Conservation (phyloP, 2,797 vertebrate species). For the Diplodus puntazzo region DNA sequence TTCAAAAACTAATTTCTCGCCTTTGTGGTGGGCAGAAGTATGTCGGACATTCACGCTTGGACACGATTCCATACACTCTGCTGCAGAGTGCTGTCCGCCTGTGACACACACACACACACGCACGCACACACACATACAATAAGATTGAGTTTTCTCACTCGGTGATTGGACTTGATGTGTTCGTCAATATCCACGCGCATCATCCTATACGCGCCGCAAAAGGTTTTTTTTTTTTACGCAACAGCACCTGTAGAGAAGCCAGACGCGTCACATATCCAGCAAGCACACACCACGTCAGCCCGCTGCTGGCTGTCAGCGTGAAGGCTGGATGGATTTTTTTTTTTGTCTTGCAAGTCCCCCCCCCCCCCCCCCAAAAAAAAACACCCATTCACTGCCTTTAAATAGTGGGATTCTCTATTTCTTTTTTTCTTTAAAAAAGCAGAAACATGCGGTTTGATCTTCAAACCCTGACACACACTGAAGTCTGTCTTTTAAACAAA, state of each 20-base stretch:
- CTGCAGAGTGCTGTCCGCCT: slow-evolving; percentile 51
- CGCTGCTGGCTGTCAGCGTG: not conserved
- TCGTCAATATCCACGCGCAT: slow-evolving; percentile 67
- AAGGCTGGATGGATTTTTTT: slow-evolving; percentile 28
- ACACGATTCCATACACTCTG: slow-evolving; percentile 46
- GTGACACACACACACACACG: slow-evolving; percentile 5
- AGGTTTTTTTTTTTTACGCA: slow-evolving; percentile 25
- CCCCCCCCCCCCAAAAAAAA: not conserved
- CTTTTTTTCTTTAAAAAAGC: not conserved
- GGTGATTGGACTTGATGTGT: slow-evolving; percentile 71
- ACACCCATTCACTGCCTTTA: not conserved
- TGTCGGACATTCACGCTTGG: slow-evolving; percentile 45
- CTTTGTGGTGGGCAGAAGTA: slow-evolving; percentile 23
- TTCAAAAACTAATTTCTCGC: slow-evolving; percentile 60
- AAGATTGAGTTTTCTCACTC: slow-evolving; percentile 61
- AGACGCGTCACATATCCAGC: slow-evolving; percentile 33
- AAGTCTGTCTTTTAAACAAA: slow-evolving; percentile 45
- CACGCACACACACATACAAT: slow-evolving; percentile 1
- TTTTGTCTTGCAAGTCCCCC: not conserved
- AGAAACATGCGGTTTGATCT: not conserved
- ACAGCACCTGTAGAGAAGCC: slow-evolving; percentile 60
- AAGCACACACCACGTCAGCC: slow-evolving; percentile 8
- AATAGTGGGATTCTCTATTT: not conserved
- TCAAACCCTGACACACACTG: not conserved
- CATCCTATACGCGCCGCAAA: slow-evolving; percentile 46